Evolutionary conservation across 1,140 invertebrate genomes (phyloP).

Genomic region (Lerema accius): DNA sequence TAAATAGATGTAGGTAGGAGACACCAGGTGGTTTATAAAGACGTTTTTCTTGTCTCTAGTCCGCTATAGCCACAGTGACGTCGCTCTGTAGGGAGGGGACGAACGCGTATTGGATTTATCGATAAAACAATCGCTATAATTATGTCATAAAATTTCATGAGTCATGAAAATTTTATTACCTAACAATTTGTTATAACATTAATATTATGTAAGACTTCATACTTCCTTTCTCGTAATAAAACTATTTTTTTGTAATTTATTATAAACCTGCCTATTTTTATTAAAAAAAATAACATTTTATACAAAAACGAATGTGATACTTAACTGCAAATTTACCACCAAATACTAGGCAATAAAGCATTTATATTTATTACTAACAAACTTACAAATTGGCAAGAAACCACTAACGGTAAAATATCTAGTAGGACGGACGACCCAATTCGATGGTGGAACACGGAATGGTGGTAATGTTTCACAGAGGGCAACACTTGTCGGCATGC

Average conservation of each 20-base stretch:
- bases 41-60: constrained; percentile 66
- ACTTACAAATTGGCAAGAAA: neutral
- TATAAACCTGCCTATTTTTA: too few species aligned
- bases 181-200: too few species aligned
- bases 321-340: too few species aligned
- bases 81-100: constrained; percentile 46
- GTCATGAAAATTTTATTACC: too few species aligned
- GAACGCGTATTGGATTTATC: constrained; percentile 5
- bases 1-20: constrained; percentile 34
- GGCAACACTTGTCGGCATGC: constrained; percentile 2
- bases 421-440: constrained; percentile 14
- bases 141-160: too few species aligned
- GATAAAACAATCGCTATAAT: neutral
- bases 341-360: too few species aligned
- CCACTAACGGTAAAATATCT: neutral
- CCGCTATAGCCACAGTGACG: constrained; percentile 40
- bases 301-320: too few species aligned
- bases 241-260: too few species aligned
- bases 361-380: too few species aligned
- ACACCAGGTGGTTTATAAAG: constrained; percentile 64
- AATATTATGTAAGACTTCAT: too few species aligned
- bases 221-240: too few species aligned
- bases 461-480: constrained; percentile 12
- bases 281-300: too few species aligned
- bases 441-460: constrained; percentile 10